phyloP scores from a whole-genome alignment of 2,113 vertebrate species.

The Vulpes vulpes region DNA sequence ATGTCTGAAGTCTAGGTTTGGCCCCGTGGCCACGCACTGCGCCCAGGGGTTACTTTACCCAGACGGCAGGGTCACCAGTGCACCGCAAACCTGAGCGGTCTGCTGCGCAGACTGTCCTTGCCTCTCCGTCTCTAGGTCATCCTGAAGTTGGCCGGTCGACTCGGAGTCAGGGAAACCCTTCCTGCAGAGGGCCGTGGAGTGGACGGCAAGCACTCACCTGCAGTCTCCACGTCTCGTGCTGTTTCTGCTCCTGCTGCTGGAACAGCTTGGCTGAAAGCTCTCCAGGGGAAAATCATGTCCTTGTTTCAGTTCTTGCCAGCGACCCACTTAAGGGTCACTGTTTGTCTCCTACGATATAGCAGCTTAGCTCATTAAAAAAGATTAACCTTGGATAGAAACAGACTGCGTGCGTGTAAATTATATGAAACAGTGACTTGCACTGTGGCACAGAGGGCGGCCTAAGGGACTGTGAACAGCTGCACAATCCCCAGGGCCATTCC shows the following conservation, averaged over 20 bases:
- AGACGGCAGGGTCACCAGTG: too few relatives aligned
- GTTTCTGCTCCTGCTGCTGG: not conserved
- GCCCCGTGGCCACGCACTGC: accelerated
- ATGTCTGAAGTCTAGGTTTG: accelerated
- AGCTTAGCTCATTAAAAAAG: not conserved
- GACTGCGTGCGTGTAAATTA: not conserved
- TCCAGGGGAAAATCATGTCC: not conserved
- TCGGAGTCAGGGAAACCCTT: not conserved
- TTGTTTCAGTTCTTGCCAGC: not conserved
- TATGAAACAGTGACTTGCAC: not conserved
- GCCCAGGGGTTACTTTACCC: not conserved
- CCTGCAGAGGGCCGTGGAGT: not conserved
- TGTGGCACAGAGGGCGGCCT: not conserved
- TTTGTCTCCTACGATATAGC: not conserved
- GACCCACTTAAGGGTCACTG: not conserved
- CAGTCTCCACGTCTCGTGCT: not conserved
- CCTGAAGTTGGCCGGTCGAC: not conserved
- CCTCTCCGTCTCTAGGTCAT: too few relatives aligned
- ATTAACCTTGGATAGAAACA: conserved; percentile 32
- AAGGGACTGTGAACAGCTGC: too few relatives aligned
- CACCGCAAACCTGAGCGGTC: not conserved
- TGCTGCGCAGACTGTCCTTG: accelerated
- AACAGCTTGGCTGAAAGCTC: not conserved
- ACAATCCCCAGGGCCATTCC: not conserved
- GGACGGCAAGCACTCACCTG: too few relatives aligned